Evolutionary conservation across 2,113 vertebrate genomes (phyloP).

Genomic region (Gavialis gangeticus): DNA sequence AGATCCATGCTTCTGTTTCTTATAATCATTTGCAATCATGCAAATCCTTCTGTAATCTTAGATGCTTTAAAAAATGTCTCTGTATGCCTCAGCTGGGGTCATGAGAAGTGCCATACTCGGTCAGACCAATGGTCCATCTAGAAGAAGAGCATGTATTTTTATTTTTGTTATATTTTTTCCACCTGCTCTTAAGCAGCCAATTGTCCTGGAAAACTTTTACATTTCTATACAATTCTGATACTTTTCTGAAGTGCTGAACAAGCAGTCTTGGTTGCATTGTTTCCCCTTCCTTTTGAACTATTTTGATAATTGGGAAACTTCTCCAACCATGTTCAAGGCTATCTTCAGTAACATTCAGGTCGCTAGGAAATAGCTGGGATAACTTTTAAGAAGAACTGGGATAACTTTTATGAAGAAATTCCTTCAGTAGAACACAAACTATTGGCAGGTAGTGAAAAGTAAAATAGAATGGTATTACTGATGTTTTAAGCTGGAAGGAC

Average conservation of each 20-base stretch:
- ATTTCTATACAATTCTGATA: neutral
- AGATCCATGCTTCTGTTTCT: neutral
- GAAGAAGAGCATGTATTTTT: too few species aligned
- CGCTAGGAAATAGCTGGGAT: too few species aligned
- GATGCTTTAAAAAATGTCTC: neutral
- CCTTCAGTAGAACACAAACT: neutral
- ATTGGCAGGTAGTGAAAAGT: neutral
- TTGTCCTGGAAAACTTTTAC: neutral
- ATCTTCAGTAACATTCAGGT: too few species aligned
- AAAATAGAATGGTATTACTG: neutral
- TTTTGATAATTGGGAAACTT: too few species aligned
- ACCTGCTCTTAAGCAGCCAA: neutral
- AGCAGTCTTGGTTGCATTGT: neutral
- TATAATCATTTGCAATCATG: neutral
- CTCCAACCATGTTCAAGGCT: too few species aligned
- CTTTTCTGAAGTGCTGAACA: neutral
- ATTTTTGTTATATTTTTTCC: neutral
- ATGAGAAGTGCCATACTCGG: too few species aligned
- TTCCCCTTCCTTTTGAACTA: neutral
- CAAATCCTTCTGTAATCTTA: fast-evolving
- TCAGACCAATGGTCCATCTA: too few species aligned
- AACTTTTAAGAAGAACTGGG: too few species aligned
- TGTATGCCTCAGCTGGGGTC: neutral
- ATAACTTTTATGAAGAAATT: neutral
- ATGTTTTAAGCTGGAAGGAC: neutral